Evolutionary conservation across 2,888 invertebrate genomes (phyloP), one percentile per base, ranked within the genome.

Genomic region (Sericinus montela): DNA sequence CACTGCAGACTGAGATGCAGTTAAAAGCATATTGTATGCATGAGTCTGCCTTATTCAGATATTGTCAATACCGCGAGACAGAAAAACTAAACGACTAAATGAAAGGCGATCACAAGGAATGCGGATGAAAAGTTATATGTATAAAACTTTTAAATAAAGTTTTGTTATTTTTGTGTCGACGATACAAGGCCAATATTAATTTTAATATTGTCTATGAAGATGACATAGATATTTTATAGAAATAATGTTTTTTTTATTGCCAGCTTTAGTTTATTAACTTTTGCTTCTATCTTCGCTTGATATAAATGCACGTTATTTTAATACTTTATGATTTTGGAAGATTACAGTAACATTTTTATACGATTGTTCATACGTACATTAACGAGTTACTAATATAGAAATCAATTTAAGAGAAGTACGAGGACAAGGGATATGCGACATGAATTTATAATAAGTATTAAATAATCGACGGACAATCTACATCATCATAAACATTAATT

Each of bases 1-100:
- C 60, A 51, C 50, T 45, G 50, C 69, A 69, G 74, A 77, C 63
- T 71, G 78, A 65, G 78, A 78, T 63, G 67, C 66, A 63, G 53
- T 65, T 65, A 75, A n/a, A 63, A 62, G 63, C 59, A 52, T 57
- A 62, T 45, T 46, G 52, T 42, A 48, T 46, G 51, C 49, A 44
- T 34, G 36, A 43, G 30, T 40, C 36, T 41, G 47, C 30, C 36
- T 41, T 41, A 41, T 45, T 40, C 40, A 23, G n/a, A 46, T 25
- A 38, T 30, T 5, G 15, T 28, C 1, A 25, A 5, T 38, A 25
- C 43, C 43, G 37, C 23, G 5, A n/a, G 23, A 42, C 36, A 30
- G 14, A 37, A 48, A 37, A 37, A 3, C 30, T 48, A 36, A 42
- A 48, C 30, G 19, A 48, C 23, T 25, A 42, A 16, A 36, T 29